These are phyloP conservation scores for Hippocampus comes DNA, from an alignment of 2,113 vertebrate genomes.

Conservation along the genomic window DNA sequence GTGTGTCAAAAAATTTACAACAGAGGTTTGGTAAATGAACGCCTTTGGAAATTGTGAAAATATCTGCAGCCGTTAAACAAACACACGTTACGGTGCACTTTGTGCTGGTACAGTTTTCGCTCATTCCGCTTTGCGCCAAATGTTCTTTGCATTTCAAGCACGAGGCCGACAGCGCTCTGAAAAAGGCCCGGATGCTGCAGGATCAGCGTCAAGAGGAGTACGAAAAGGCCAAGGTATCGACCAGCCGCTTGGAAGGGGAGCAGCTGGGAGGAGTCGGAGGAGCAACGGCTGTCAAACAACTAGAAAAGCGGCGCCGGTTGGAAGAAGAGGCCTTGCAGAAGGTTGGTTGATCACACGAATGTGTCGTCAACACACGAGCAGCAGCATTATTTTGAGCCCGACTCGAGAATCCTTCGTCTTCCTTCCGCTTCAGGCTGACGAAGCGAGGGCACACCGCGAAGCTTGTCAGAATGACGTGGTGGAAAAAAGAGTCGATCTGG, in stretches of 20 bases:
- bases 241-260: constrained; percentile 88
- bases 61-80: background rate
- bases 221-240: constrained; percentile 87
- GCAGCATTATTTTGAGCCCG: background rate
- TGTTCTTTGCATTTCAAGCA: constrained; percentile 69
- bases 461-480: constrained; percentile 82
- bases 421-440: constrained; percentile 77
- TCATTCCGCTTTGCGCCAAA: background rate
- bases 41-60: background rate
- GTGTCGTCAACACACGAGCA: background rate
- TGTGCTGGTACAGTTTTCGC: background rate
- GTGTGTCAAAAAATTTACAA: background rate
- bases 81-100: background rate
- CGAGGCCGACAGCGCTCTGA: constrained; percentile 85
- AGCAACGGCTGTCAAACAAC: constrained; percentile 74
- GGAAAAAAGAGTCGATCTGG: constrained; percentile 82
- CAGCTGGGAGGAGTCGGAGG: constrained; percentile 72
- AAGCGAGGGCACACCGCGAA: constrained; percentile 88
- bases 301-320: constrained; percentile 86
- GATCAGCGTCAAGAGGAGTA: constrained; percentile 90
- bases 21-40: background rate
- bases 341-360: constrained; percentile 40
- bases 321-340: constrained; percentile 94
- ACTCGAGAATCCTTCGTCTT: background rate
- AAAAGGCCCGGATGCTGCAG: constrained; percentile 85